Percentiles rank a stretch among this genome's conserved stretches.
These are phyloP conservation scores for Tapirus indicus DNA, from an alignment of 2,797 vertebrate species.

Conservation along the genomic window DNA sequence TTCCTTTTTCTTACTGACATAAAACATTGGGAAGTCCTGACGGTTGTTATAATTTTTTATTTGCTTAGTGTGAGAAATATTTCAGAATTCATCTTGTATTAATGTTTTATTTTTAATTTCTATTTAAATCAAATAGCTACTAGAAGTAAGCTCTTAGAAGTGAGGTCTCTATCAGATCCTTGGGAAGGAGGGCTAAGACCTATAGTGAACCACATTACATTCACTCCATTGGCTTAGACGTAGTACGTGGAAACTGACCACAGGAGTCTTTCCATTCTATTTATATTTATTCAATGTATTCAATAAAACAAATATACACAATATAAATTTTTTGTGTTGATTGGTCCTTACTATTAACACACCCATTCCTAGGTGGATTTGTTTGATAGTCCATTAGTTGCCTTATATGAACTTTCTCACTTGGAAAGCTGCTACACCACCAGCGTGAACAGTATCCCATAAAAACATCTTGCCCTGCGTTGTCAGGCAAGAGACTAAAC, in stretches of 20 bases:
- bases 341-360: neutral
- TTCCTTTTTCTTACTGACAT: neutral
- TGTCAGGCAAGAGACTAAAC: neutral
- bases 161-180: neutral
- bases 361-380: neutral
- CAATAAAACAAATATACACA: neutral
- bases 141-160: neutral
- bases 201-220: neutral
- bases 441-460: neutral
- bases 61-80: neutral
- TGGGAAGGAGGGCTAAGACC: neutral
- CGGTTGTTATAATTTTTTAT: neutral
- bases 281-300: neutral
- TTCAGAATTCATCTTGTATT: neutral
- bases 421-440: no score
- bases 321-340: neutral
- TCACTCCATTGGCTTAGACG: neutral
- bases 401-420: neutral
- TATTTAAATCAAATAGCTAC: neutral
- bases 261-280: neutral
- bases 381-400: neutral
- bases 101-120: constrained; percentile 5
- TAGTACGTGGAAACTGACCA: neutral
- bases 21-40: neutral
- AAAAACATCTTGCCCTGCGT: neutral